Percentiles rank a stretch among this genome's conserved stretches.
Conservation (phyloP, 2,797 vertebrate genomes). For the Picus viridis region DNA sequence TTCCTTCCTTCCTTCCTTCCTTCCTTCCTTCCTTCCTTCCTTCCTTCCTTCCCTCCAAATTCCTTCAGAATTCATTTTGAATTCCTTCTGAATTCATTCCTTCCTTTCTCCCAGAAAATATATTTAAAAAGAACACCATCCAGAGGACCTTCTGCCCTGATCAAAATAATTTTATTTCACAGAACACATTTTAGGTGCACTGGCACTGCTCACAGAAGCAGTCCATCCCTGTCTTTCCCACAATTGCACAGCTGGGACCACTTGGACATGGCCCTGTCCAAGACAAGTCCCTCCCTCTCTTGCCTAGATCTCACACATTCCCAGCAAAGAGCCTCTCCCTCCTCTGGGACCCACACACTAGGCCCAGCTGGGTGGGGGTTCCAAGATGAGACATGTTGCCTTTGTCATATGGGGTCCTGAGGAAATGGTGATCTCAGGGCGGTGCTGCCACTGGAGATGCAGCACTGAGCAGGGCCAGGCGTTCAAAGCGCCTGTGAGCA, state of each 20-base stretch:
- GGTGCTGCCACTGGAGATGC: rapidly evolving
- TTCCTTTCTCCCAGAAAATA: rapidly evolving
- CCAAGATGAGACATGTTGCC: rapidly evolving
- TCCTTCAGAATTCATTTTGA: too few relatives aligned
- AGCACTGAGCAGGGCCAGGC: neutral
- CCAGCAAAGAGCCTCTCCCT: neutral
- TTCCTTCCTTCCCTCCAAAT: too few relatives aligned
- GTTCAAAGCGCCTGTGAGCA: neutral
- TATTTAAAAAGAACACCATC: neutral
- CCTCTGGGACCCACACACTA: neutral
- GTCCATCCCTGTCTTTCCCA: neutral
- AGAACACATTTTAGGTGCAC: neutral
- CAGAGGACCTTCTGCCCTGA: neutral
- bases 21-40: too few relatives aligned
- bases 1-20: too few relatives aligned
- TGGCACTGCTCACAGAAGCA: neutral
- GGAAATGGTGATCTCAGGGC: rapidly evolving
- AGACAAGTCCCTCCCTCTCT: neutral
- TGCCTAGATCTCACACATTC: neutral
- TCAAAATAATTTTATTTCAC: neutral
- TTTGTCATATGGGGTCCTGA: neutral
- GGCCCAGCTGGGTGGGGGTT: neutral
- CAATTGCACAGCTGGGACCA: rapidly evolving
- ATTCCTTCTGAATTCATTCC: too few relatives aligned
- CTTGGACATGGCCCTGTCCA: neutral